Base-by-base conservation (phyloP, 2,888 invertebrate species). In the Pseudeuparius sepicola region DNA sequence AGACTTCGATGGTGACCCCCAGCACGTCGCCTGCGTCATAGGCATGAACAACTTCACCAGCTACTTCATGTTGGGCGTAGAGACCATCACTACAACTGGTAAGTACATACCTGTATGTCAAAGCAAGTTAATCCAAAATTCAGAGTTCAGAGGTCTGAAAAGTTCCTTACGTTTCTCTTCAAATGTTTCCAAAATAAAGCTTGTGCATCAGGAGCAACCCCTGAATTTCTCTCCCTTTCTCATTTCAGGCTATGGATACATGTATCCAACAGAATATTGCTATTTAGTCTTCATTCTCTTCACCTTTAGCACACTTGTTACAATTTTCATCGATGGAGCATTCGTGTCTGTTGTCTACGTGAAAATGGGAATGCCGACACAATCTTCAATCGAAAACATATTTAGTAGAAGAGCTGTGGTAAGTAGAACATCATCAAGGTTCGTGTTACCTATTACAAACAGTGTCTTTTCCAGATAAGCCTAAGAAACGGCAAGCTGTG, bases 361-460 rank as follows among this genome's bases (percentile, higher is more conserved):
- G 6, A 78, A 78, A 57, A 63, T 78, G 49, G 32, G 46, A 52
- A 57, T 58, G 40, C 53, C 55, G 5, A 52, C 51, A 40, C 56
- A 53, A 32, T n/a, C n/a, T n/a, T n/a, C n/a, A n/a, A n/a, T n/a
- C n/a, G n/a, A n/a, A n/a, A n/a, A n/a, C n/a, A 51, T 48, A 11
- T 90, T 87, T 60, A 86, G 86, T 49, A 84, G 74, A 45, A 72
- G 70, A 37, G 76, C 76, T n/a, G 68, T 75, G 46, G 76, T 77
- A 52, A 63, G 68, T 61, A 14, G 9, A n/a, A n/a, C n/a, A n/a
- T n/a, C n/a, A 16, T 6, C 9, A 2, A n/a, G n/a, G n/a, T n/a
- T n/a, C n/a, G n/a, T n/a, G n/a, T n/a, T n/a, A 26, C 11, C 3
- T 4, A 12, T 26, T 11, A 10, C 12, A 4, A 12, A 11, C 11